Evolutionary conservation across 2,113 vertebrate species (phyloP).

Genomic region (Etheostoma spectabile): DNA sequence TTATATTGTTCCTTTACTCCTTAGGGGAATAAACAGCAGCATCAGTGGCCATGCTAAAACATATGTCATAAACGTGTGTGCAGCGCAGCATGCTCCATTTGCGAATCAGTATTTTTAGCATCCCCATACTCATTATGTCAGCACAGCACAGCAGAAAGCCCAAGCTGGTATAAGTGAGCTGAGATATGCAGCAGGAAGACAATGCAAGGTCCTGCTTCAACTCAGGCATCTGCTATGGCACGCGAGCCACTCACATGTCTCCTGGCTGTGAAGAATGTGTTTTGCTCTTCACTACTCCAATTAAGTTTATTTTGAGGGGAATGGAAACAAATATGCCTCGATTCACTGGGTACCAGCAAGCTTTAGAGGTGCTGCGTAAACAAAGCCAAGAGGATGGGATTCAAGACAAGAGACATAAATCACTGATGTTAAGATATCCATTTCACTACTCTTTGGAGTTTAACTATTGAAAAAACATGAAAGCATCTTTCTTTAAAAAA

Average conservation of each 20-base stretch:
- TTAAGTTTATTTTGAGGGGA: conserved; percentile 30
- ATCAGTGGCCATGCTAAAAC: conserved; percentile 31
- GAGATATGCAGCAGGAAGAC: conserved; percentile 52
- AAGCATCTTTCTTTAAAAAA: conserved; percentile 57
- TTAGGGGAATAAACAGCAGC: conserved; percentile 19
- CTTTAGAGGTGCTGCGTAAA: conserved; percentile 21
- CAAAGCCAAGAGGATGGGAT: conserved; percentile 32
- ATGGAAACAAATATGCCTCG: conserved; percentile 25
- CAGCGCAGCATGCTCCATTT: conserved; percentile 69
- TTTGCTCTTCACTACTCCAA: conserved; percentile 27
- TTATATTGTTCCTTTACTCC: background rate
- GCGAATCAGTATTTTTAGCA: conserved; percentile 82
- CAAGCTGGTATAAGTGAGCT: conserved; percentile 32
- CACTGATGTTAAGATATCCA: conserved; percentile 30
- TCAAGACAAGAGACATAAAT: conserved; percentile 45
- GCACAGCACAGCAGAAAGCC: conserved; percentile 57
- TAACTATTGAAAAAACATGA: conserved; percentile 62
- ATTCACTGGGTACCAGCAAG: background rate
- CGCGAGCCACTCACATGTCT: background rate
- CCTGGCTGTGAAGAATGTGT: conserved; percentile 36
- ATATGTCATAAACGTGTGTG: conserved; percentile 65
- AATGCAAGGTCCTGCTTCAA: conserved; percentile 24
- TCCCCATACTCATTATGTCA: conserved; percentile 72
- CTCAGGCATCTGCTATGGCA: conserved; percentile 31
- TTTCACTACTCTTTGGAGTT: conserved; percentile 51